These are phyloP conservation scores for Sitodiplosis mosellana DNA, from an alignment of 1,140 invertebrate species.

Conservation along the genomic window DNA sequence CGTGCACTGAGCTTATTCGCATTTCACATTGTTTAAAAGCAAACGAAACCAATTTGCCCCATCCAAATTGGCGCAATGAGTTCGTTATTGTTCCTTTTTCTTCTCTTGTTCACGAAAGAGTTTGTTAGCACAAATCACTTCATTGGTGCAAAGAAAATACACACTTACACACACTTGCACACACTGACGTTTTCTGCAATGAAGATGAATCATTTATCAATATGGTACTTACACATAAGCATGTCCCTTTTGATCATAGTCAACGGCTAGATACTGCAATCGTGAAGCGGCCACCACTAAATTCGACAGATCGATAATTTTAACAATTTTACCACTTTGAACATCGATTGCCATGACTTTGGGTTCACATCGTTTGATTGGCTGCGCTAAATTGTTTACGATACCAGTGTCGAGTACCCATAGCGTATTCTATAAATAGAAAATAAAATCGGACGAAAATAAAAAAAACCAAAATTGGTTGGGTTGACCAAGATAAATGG, in stretches of 20 bases:
- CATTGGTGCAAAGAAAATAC: too few relatives aligned
- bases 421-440: slow-evolving; percentile 30
- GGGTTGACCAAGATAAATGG: too few relatives aligned
- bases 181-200: not conserved
- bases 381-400: slow-evolving; percentile 40
- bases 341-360: slow-evolving; percentile 45
- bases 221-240: slow-evolving; percentile 25
- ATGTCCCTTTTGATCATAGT: slow-evolving; percentile 22
- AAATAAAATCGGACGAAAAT: not conserved
- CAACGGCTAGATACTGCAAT: slow-evolving; percentile 40
- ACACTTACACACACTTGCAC: too few relatives aligned
- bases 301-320: slow-evolving; percentile 34
- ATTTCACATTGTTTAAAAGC: too few relatives aligned
- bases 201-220: not conserved
- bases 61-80: too few relatives aligned
- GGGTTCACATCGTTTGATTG: slow-evolving; percentile 38
- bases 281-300: slow-evolving; percentile 31
- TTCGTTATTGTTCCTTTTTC: too few relatives aligned
- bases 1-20: too few relatives aligned
- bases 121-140: too few relatives aligned
- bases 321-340: slow-evolving; percentile 36
- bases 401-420: slow-evolving; percentile 49
- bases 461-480: not conserved
- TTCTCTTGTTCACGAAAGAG: too few relatives aligned
- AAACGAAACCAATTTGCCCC: too few relatives aligned